Evolutionary conservation across 2,113 vertebrate genomes (phyloP), one percentile per base, ranked within the genome.

Genomic region (Lasiurus borealis): DNA sequence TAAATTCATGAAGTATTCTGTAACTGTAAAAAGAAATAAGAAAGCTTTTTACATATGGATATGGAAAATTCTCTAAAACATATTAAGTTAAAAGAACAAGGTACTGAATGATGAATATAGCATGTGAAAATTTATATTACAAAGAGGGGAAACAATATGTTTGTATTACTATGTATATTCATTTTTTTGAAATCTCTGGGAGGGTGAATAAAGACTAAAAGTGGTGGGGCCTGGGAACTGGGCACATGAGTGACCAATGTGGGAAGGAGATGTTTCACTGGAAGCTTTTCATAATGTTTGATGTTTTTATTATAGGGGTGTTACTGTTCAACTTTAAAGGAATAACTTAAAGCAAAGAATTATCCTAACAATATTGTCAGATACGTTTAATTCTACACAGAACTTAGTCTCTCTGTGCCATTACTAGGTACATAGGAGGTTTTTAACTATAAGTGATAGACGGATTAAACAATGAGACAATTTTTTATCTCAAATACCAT

Each of bases 341-440:
- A 86, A 81, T 57, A 78, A 82, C 89, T 94, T 84, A 93, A 93
- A 80, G 12, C n/a, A 80, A 90, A 92, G n/a, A 77, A 88, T 3
- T 14, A 68, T 81, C 15, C 71, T 93, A 92, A 88, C 72, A 80
- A 31, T 64, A 87, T 19, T 46, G 50, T 72, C 34, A 87, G 36
- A 71, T 72, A 48, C 8, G 59, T 48, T 69, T 66, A 46, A 64
- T 25, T 52, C 36, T 50, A 85, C 31, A 36, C 16, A 12, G 8
- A 3, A 18, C 40, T 68, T 78, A 36, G 80, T 14, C 75, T 62
- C 44, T 40, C 19, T 57, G 23, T 71, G 57, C 52, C 6, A 3
- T 90, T 48, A 59, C 25, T 11, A 57, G 54, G 34, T 44, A 36
- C 5, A 64, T 50, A 85, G 5, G 48, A 68, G 44, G 14, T 12